A percentile compares a stretch with the other conserved stretches of the same genome.
phyloP scores from a whole-genome alignment of 1,140 invertebrate species.

The Antheraea pernyi region DNA sequence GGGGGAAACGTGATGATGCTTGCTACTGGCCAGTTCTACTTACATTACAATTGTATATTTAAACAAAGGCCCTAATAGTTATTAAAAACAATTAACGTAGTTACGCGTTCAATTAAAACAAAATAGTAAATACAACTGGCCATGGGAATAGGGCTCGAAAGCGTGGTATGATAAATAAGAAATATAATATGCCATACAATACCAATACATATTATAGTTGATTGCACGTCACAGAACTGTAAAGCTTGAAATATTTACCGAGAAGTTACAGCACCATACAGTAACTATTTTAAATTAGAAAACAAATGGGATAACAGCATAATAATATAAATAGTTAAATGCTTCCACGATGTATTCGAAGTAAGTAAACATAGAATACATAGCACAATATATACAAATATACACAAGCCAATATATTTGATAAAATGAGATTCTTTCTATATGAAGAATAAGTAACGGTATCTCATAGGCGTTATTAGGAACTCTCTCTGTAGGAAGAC shows the following conservation, averaged over 20 bases:
- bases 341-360: background rate
- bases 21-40: constrained; percentile 46
- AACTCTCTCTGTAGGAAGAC: too few species aligned
- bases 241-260: background rate
- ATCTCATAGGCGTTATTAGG: background rate
- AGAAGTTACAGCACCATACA: background rate
- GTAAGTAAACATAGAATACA: background rate
- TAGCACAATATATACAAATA: constrained; percentile 3
- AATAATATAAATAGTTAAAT: background rate
- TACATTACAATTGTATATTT: background rate
- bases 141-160: constrained; percentile 30
- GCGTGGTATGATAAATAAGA: constrained; percentile 31
- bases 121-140: constrained; percentile 43
- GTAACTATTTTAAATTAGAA: background rate
- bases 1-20: constrained; percentile 49
- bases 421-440: background rate
- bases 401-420: background rate
- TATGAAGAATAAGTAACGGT: background rate
- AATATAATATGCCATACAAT: background rate
- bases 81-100: too few species aligned
- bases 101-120: background rate
- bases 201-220: constrained; percentile 1
- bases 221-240: background rate
- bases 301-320: background rate
- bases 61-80: background rate